Evolutionary conservation across 2,797 vertebrate genomes (phyloP).

Genomic region (Sebastes hubbsi): DNA sequence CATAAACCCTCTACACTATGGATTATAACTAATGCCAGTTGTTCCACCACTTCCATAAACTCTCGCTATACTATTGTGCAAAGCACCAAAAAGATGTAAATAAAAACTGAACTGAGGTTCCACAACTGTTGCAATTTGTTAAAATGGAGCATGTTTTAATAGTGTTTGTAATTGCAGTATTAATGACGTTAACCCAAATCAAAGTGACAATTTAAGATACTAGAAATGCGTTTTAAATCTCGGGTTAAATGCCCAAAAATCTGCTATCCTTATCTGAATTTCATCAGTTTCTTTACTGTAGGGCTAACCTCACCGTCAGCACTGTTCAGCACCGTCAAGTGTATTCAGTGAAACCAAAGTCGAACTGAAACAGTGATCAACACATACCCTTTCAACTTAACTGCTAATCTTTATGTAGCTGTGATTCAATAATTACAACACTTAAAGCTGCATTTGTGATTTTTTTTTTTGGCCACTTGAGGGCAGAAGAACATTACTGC

Average conservation of each 20-base stretch:
- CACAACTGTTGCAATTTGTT: not conserved
- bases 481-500: not conserved
- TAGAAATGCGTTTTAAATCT: not conserved
- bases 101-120: not conserved
- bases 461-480: conserved; percentile 12
- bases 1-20: not conserved
- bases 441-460: conserved; percentile 8
- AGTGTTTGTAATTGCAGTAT: not conserved
- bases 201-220: not conserved
- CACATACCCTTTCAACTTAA: not conserved
- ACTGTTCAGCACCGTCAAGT: not conserved
- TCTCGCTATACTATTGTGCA: not conserved
- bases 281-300: not conserved
- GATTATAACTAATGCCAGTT: not conserved
- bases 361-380: not conserved
- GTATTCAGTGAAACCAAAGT: not conserved
- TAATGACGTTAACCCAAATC: not conserved
- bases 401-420: not conserved
- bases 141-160: not conserved
- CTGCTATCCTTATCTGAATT: not conserved
- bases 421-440: not conserved
- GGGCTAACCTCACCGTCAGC: not conserved
- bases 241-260: not conserved
- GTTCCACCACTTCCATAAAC: not conserved
- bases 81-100: not conserved